Conservation (phyloP, 1,140 invertebrate species). For the Heliconius nattereri region DNA sequence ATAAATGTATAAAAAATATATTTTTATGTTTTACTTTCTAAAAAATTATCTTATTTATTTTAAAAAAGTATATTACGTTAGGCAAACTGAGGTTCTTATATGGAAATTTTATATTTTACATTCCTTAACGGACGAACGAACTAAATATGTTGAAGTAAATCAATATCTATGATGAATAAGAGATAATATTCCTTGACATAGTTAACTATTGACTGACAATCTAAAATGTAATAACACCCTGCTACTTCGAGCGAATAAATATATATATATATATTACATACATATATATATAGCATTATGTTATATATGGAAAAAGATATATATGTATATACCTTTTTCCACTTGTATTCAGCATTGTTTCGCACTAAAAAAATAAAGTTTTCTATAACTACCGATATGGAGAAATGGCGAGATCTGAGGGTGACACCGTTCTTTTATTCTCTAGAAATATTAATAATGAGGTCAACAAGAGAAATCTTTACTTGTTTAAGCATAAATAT, state of each 20-base stretch:
- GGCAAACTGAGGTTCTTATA: background rate
- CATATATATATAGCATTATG: background rate
- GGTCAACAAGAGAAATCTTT: slow-evolving; percentile 21
- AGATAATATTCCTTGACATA: slow-evolving; percentile 32
- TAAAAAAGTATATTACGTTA: background rate
- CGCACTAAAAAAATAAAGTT: background rate
- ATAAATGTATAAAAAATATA: background rate
- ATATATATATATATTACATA: background rate
- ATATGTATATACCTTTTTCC: background rate
- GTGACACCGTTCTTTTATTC: slow-evolving; percentile 23
- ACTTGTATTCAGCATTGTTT: background rate
- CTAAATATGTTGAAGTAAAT: background rate
- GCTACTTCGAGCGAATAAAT: background rate
- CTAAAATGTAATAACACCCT: background rate
- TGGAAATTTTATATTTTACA: background rate
- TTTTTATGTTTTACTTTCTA: no score
- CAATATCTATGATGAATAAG: slow-evolving; percentile 21
- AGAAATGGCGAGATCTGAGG: slow-evolving; percentile 16
- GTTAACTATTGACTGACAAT: slow-evolving; percentile 9
- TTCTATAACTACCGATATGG: background rate
- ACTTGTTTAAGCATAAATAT: slow-evolving; percentile 21
- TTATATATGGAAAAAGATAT: background rate
- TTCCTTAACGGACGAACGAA: background rate
- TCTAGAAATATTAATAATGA: slow-evolving; percentile 18
- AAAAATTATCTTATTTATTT: background rate